phyloP scores from a whole-genome alignment of 35 echinoderm and acorn worm genomes.

The Ophioderma brevispina region DNA sequence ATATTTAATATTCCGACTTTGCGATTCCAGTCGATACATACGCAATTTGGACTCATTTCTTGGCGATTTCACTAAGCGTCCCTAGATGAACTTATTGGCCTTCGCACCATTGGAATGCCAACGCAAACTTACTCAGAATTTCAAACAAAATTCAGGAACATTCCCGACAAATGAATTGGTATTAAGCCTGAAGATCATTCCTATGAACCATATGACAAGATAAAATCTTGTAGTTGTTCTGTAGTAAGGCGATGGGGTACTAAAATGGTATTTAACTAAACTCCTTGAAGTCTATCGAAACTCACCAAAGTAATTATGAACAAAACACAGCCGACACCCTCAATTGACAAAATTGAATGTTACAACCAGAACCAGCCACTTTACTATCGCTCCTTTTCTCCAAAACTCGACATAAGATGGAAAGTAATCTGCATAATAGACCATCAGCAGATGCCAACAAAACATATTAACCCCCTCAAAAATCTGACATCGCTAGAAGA shows the following conservation, averaged over 20 bases:
- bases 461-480: not conserved
- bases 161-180: not conserved
- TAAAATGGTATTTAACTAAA: not conserved
- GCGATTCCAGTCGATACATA: not conserved
- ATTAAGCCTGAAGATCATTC: not conserved
- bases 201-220: not conserved
- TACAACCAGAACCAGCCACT: not conserved
- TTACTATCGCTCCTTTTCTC: not conserved
- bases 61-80: not conserved
- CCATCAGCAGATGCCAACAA: not conserved
- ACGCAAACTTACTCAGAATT: not conserved
- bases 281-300: not conserved
- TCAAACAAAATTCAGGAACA: not conserved
- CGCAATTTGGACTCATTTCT: not conserved
- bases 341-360: not conserved
- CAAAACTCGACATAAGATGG: not conserved
- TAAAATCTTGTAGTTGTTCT: not conserved
- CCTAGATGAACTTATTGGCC: no score
- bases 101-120: not conserved
- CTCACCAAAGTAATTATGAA: not conserved
- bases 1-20: no score
- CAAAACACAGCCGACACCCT: not conserved
- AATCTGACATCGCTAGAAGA: not conserved
- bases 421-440: not conserved
- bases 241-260: not conserved